phyloP scores from a whole-genome alignment of 2,888 invertebrate genomes.

The Mythimna impura region DNA sequence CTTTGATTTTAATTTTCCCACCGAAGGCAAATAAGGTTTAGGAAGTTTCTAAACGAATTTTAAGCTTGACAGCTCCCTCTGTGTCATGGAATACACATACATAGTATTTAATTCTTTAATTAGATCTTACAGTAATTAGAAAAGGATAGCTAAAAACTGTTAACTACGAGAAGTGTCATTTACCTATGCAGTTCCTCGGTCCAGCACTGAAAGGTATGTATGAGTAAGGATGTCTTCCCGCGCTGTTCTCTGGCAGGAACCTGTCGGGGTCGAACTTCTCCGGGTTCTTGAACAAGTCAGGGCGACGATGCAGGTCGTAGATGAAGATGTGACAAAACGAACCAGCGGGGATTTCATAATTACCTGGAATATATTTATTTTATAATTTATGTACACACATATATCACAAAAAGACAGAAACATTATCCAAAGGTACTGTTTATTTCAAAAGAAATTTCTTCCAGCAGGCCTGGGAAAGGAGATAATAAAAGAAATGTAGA shows the following conservation, averaged over 20 bases:
- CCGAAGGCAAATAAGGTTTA: too few species aligned
- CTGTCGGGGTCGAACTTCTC: constrained; percentile 93
- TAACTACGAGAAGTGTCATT: neutral
- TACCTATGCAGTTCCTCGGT: constrained; percentile 91
- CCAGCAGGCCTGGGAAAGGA: too few species aligned
- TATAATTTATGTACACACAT: too few species aligned
- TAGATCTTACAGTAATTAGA: neutral
- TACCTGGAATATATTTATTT: constrained; percentile 74
- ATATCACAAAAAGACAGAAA: too few species aligned
- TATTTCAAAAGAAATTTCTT: too few species aligned
- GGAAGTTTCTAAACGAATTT: too few species aligned
- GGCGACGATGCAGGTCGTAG: constrained; percentile 92
- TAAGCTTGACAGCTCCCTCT: too few species aligned
- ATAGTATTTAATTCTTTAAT: too few species aligned
- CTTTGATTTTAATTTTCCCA: too few species aligned
- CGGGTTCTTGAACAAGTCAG: constrained; percentile 92
- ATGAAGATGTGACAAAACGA: constrained; percentile 89
- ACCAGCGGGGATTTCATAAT: constrained; percentile 87
- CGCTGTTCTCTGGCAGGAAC: constrained; percentile 91
- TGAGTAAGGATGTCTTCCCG: constrained; percentile 91
- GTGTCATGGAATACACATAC: too few species aligned
- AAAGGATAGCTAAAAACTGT: neutral
- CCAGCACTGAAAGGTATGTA: constrained; percentile 93
- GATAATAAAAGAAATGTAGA: too few species aligned
- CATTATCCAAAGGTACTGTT: too few species aligned